Conservation (phyloP, 2,888 invertebrate species). For the Cataglyphis livida region DNA sequence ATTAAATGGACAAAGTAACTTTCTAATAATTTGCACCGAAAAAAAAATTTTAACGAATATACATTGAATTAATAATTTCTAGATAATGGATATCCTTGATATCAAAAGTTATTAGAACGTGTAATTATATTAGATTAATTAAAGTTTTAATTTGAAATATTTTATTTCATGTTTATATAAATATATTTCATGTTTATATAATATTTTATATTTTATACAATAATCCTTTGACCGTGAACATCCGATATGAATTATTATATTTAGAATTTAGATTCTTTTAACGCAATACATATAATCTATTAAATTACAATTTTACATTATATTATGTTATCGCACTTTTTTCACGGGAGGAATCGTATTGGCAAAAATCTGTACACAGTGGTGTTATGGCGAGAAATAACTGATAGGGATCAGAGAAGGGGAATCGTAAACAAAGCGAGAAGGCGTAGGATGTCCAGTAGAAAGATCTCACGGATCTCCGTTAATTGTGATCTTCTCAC, state of each 20-base stretch:
- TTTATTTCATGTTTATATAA: constrained; percentile 1
- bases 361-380: constrained; percentile 29
- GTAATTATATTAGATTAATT: constrained; percentile 20
- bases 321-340: not conserved
- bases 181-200: constrained; percentile 7
- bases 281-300: not conserved
- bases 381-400: constrained; percentile 64
- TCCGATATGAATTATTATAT: constrained; percentile 8
- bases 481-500: constrained; percentile 76
- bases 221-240: not conserved
- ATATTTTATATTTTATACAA: not conserved
- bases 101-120: constrained; percentile 33
- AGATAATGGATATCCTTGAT: not conserved
- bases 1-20: not conserved
- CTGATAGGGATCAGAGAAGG: constrained; percentile 75
- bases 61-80: constrained; percentile 15
- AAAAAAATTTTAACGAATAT: constrained; percentile 21
- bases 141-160: constrained; percentile 17
- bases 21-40: constrained; percentile 15
- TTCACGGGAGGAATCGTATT: constrained; percentile 33
- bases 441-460: constrained; percentile 79
- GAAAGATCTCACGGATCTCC: constrained; percentile 74
- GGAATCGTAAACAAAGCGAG: constrained; percentile 81
- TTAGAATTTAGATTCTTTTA: not conserved
- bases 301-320: constrained; percentile 7